Percentiles rank a stretch among this genome's conserved stretches.
phyloP scores from a whole-genome alignment of 2,797 vertebrate genomes.

The Salarias fasciatus region DNA sequence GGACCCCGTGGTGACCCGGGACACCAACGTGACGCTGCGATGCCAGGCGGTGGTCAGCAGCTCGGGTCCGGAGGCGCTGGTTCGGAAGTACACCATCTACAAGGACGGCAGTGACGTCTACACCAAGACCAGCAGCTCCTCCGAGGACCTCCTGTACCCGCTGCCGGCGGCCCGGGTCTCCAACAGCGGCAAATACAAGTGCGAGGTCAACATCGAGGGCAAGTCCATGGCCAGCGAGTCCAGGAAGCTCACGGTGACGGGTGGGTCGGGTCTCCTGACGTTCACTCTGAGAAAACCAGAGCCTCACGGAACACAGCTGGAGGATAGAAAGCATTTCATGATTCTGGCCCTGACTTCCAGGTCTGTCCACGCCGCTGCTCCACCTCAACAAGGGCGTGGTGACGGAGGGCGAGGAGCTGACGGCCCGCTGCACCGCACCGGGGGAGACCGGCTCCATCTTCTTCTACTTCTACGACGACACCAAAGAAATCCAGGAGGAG shows the following conservation, averaged over 20 bases:
- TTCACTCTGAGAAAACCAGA: too few species aligned
- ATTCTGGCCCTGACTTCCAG: constrained; percentile 68
- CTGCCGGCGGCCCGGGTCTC: constrained; percentile 59
- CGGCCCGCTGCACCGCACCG: constrained; percentile 55
- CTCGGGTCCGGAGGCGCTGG: neutral
- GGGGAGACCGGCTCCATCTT: constrained; percentile 62
- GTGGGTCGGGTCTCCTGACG: constrained; percentile 40
- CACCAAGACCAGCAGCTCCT: constrained; percentile 46
- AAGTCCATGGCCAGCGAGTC: neutral
- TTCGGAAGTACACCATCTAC: constrained; percentile 65
- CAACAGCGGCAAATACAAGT: constrained; percentile 74
- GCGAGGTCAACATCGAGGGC: constrained; percentile 44
- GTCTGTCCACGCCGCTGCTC: constrained; percentile 71
- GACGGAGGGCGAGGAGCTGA: constrained; percentile 69
- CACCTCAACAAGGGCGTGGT: constrained; percentile 17
- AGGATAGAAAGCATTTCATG: too few species aligned
- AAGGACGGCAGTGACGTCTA: constrained; percentile 45
- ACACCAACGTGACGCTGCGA: constrained; percentile 65
- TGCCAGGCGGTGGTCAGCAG: constrained; percentile 60
- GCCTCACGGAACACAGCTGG: too few species aligned
- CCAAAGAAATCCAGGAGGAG: constrained; percentile 1
- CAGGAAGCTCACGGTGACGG: constrained; percentile 67
- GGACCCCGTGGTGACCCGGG: constrained; percentile 46
- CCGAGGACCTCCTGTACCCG: constrained; percentile 27
- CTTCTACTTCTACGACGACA: constrained; percentile 63